These are phyloP conservation scores for Anableps anableps DNA, from an alignment of 2,797 vertebrate species.

Conservation along the genomic window DNA sequence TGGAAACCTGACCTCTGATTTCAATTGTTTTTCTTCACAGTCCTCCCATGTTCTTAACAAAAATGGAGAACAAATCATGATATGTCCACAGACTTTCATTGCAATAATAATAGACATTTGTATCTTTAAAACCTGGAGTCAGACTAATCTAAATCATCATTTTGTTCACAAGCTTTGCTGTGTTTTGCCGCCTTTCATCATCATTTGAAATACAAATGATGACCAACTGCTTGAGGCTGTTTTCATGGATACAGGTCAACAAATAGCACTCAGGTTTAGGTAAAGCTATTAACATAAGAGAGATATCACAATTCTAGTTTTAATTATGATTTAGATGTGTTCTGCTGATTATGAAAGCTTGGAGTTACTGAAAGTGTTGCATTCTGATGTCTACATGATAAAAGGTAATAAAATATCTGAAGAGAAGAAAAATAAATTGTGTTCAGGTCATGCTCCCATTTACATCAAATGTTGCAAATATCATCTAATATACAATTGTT, in stretches of 20 bases:
- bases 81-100: too few species aligned
- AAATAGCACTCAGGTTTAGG: constrained; percentile 13
- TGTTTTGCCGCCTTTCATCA: constrained; percentile 10
- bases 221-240: background rate
- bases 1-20: background rate
- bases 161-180: constrained; percentile 1
- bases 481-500: background rate
- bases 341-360: constrained; percentile 2
- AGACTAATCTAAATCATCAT: background rate
- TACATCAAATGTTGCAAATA: background rate
- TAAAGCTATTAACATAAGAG: constrained; percentile 4
- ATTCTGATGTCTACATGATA: background rate
- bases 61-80: background rate
- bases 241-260: background rate
- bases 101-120: background rate
- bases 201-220: constrained; percentile 9
- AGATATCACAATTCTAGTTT: constrained; percentile 2
- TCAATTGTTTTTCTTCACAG: background rate
- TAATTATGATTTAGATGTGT: constrained; percentile 14
- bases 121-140: background rate
- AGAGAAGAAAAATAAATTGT: background rate
- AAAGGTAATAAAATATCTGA: background rate
- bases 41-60: background rate
- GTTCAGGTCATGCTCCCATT: background rate
- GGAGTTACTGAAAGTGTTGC: background rate